These are phyloP conservation scores for Megalonaias nervosa DNA, from an alignment of 1,140 invertebrate genomes.

Conservation along the genomic window DNA sequence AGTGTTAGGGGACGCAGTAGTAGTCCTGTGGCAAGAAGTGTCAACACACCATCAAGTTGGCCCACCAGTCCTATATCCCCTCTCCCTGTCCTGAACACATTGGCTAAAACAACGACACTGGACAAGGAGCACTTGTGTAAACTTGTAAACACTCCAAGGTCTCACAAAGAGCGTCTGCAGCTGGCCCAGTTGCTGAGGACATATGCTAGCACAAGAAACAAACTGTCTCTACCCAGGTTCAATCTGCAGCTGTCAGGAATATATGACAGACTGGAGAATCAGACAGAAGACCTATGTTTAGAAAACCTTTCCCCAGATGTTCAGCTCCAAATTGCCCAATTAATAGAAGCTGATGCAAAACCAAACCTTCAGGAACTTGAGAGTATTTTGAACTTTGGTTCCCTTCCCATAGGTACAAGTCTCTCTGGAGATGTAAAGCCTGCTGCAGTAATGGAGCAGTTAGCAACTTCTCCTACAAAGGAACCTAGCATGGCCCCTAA, in stretches of 20 bases:
- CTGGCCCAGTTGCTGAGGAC: constrained; percentile 30
- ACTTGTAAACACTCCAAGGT: constrained; percentile 30
- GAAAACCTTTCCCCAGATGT: constrained; percentile 23
- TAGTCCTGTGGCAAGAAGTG: too few relatives aligned
- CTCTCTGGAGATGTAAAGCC: too few relatives aligned
- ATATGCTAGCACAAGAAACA: constrained; percentile 28
- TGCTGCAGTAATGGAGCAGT: too few relatives aligned
- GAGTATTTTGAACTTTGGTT: background rate
- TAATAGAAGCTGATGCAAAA: constrained; percentile 34
- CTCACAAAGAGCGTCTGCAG: constrained; percentile 25
- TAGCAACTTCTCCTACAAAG: too few relatives aligned
- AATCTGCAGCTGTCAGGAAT: constrained; percentile 32
- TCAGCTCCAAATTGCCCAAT: constrained; percentile 29
- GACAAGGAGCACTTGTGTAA: too few relatives aligned
- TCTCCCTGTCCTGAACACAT: too few relatives aligned
- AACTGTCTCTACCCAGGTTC: constrained; percentile 31
- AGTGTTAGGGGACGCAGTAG: too few relatives aligned
- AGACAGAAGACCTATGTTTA: constrained; percentile 7
- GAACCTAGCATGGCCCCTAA: too few relatives aligned
- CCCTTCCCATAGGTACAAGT: too few relatives aligned
- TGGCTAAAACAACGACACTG: too few relatives aligned
- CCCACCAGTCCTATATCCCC: too few relatives aligned
- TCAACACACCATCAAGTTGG: too few relatives aligned
- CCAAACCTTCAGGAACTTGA: constrained; percentile 29
- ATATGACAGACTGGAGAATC: constrained; percentile 24